These are phyloP conservation scores for Cossypha heuglini DNA, from an alignment of 2,797 vertebrate species.

Conservation along the genomic window DNA sequence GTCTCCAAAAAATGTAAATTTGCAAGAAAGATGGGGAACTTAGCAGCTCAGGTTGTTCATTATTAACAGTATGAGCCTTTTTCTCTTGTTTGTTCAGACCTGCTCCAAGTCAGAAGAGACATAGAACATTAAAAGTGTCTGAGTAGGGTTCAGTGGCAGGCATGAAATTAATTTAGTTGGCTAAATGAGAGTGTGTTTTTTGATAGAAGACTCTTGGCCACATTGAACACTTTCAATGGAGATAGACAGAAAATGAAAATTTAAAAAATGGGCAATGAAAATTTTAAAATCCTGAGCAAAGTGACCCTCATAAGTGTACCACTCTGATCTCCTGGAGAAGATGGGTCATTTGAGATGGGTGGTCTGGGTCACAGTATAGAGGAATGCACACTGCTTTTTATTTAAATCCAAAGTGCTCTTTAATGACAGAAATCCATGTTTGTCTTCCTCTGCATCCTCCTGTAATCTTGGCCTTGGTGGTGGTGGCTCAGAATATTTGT, in stretches of 20 bases:
- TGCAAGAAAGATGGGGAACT: not conserved
- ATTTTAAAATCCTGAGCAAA: not conserved
- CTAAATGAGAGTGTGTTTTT: not conserved
- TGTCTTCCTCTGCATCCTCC: not conserved
- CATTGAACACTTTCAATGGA: not conserved
- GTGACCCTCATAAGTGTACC: not conserved
- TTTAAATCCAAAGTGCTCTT: not conserved
- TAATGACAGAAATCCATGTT: not conserved
- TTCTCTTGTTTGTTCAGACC: not conserved
- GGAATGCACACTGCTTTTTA: not conserved
- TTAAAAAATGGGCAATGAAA: not conserved
- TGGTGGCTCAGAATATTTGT: not conserved
- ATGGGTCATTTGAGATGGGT: not conserved
- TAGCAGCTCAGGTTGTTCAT: constrained; percentile 21
- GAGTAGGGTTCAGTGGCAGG: not conserved
- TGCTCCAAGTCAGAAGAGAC: not conserved
- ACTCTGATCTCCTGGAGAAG: not conserved
- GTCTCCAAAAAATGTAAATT: constrained; percentile 10
- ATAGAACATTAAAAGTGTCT: not conserved
- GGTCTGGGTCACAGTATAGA: not conserved
- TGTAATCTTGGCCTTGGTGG: not conserved
- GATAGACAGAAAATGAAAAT: not conserved
- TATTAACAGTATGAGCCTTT: not conserved
- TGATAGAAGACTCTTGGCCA: not conserved
- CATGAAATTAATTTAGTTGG: not conserved